Base-by-base conservation (phyloP, 1,140 invertebrate species). In the Wasmannia auropunctata region DNA sequence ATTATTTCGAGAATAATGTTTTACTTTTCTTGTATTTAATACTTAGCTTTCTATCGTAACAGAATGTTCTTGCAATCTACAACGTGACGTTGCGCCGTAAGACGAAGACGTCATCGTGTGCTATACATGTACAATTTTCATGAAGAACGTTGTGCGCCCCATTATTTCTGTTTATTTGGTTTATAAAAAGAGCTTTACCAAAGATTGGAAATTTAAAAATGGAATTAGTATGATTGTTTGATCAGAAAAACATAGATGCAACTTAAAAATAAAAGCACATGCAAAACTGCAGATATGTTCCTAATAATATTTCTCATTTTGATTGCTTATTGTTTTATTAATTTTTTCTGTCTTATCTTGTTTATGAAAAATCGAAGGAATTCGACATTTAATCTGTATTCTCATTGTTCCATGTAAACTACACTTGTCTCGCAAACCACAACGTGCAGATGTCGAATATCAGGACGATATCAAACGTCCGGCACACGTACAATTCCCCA, bases 41-140 rank as follows among this genome's bases (percentile, higher is more conserved):
- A 54, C 34, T 54, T 7, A 40, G 31, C 49, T 69, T 69, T 80
- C 63, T 40, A 31, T 56, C 49, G 63, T 37, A 70, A 80, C 34
- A 54, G 49, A 69, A 80, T 3, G 77, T 80, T 80, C 63, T 70
- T 80, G 34, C 62, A 80, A 80, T 69, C 49, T 80, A 34, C 77
- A 67, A 80, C 77, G 63, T 69, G 49, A 80, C 34, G 69, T n/a
- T 28, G 31, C 40, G 34, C 19, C 8, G 22, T 62, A 22, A 51
- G 60, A n/a, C 76, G 37, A 77, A 46, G 19, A 54, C 63, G 3
- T 80, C 25, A 54, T 80, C 22, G 22, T 5, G 22, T 70, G 34
- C 75, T 46, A 40, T 62, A 76, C 51, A 75, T 16, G 22, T 58
- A 58, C 49, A 69, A 69, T 70, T 80, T 56, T 37, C 46, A 5